phyloP scores from a whole-genome alignment of 30 jellyfish, hydroid and myxozoan species.

The Catostylus mosaicus region DNA sequence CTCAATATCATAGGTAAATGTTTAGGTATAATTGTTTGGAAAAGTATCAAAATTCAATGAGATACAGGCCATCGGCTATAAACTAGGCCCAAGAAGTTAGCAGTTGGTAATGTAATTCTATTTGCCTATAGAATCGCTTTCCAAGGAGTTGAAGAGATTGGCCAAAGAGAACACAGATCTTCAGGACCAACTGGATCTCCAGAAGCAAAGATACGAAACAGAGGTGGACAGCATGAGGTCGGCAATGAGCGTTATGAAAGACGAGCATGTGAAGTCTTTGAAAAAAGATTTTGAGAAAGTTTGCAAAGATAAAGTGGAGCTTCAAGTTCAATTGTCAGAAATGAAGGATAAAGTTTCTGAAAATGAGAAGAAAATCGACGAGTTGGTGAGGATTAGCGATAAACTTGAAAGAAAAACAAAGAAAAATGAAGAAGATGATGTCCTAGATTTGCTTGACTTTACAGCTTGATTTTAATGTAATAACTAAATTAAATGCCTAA shows the following conservation, averaged over 20 bases:
- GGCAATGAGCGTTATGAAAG: conserved; percentile 56
- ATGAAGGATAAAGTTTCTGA: conserved; percentile 31
- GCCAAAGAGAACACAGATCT: conserved; percentile 56
- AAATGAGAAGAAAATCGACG: conserved; percentile 42
- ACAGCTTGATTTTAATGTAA: conserved; percentile 20
- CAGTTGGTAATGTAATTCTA: too few relatives aligned
- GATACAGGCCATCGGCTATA: too few relatives aligned
- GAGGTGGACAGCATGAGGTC: conserved; percentile 72
- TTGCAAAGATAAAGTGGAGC: conserved; percentile 63
- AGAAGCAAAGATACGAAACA: conserved; percentile 68
- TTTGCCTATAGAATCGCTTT: conserved; percentile 12
- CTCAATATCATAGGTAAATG: too few relatives aligned
- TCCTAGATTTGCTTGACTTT: conserved; percentile 18
- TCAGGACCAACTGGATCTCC: conserved; percentile 70
- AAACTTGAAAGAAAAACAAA: conserved; percentile 29
- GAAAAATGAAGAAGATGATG: conserved; percentile 32
- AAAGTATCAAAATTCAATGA: too few relatives aligned
- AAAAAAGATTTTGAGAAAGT: conserved; percentile 70
- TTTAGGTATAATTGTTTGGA: too few relatives aligned
- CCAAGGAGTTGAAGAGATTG: conserved; percentile 50
- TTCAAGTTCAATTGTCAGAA: conserved; percentile 65
- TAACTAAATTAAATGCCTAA: too few relatives aligned
- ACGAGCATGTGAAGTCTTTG: conserved; percentile 78
- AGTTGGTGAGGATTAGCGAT: conserved; percentile 20
- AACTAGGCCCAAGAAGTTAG: too few relatives aligned